Evolutionary conservation across 2,797 vertebrate species (phyloP).

Genomic region (Pseudomugil tenellus): DNA sequence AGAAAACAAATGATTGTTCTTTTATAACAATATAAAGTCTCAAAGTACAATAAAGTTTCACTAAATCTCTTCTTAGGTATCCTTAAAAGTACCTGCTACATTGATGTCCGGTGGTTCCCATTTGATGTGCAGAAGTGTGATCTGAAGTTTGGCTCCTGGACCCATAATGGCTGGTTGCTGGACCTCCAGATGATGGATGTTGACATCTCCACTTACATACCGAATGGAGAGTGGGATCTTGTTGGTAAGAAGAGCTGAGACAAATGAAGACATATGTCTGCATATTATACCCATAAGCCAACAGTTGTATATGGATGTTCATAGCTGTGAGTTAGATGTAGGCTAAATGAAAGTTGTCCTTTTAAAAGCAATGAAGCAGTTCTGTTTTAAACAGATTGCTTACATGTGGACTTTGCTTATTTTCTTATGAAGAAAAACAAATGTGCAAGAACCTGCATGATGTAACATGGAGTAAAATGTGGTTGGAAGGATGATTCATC

Average conservation of each 20-base stretch:
- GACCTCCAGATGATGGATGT: slow-evolving; percentile 92
- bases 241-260: slow-evolving; percentile 80
- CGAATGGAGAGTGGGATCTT: slow-evolving; percentile 93
- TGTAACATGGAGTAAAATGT: neutral
- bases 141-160: slow-evolving; percentile 96
- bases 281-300: neutral
- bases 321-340: neutral
- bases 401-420: neutral
- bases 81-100: slow-evolving; percentile 91
- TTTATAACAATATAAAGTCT: neutral
- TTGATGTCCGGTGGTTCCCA: slow-evolving; percentile 94
- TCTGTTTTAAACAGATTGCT: neutral
- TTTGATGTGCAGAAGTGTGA: slow-evolving; percentile 93
- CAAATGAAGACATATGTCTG: neutral
- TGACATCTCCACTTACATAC: slow-evolving; percentile 91
- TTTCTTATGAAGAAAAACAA: neutral
- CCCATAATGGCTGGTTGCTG: slow-evolving; percentile 90
- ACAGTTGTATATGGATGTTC: neutral
- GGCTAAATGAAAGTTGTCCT: neutral
- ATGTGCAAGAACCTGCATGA: neutral
- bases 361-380: neutral
- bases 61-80: slow-evolving; percentile 72
- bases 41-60: neutral
- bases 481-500: neutral
- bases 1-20: too few relatives aligned